Conservation (phyloP, 2,113 vertebrate species). For the Pseudorectes ferrugineus region DNA sequence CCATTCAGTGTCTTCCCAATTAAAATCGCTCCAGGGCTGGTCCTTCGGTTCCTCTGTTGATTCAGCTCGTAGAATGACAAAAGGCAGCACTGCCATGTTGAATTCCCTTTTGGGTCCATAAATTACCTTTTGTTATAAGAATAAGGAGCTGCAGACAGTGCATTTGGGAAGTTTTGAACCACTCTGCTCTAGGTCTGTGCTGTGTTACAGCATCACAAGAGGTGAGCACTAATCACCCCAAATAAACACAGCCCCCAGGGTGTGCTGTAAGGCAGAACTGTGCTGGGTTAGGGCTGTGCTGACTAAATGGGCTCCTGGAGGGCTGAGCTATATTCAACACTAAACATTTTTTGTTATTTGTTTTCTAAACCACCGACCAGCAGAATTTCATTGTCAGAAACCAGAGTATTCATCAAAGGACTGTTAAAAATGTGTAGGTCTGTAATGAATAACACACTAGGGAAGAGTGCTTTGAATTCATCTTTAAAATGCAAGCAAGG, state of each 20-base stretch:
- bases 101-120: not conserved
- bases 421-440: constrained; percentile 13
- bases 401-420: not conserved
- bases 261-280: not conserved
- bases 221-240: not conserved
- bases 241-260: not conserved
- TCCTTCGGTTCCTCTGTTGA: not conserved
- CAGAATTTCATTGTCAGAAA: not conserved
- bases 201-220: not conserved
- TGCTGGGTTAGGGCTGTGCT: not conserved
- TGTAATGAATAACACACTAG: not conserved
- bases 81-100: not conserved
- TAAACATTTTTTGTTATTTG: not conserved
- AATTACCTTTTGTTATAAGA: not conserved
- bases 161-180: not conserved
- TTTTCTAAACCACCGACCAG: constrained; percentile 1
- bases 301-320: not conserved
- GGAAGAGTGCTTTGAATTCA: not conserved
- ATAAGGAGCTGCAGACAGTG: not conserved
- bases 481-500: constrained; percentile 2
- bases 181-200: not conserved
- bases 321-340: not conserved
- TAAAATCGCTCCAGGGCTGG: not conserved
- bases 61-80: not conserved
- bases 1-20: not conserved